Evolutionary conservation across 2,113 vertebrate genomes (phyloP), one percentile per base, ranked within the genome.

Genomic region (Anguilla japonica): DNA sequence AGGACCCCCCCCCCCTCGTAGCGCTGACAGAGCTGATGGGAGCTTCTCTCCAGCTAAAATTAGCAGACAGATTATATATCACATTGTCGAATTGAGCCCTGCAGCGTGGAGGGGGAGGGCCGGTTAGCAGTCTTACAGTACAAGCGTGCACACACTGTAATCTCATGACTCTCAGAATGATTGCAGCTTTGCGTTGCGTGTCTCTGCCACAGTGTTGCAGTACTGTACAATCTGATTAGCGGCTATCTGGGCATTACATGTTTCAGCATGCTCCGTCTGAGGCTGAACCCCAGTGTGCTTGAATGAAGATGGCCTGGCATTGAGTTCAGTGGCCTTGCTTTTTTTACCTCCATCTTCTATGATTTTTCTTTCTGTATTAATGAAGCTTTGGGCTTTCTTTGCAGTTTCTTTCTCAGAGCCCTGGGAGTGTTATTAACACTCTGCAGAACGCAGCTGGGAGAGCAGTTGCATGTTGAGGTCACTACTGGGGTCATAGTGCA

Each of bases 381-480:
- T 81, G 5, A 81, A 18, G 18, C 39, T 41, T 40, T 14, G 0
- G 79, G 16, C 20, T 67, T 67, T 85, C 84, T 43, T 9, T 88
- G 29, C 43, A 56, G 87, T 71, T n/a, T 57, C 84, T 84, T 79
- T 88, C 57, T 83, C 57, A 75, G 82, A 89, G 71, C 75, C 71
- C 67, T 81, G 80, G 82, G 85, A 84, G 85, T 84, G 16, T 90
- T 89, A 86, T 83, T 91, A 82, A 89, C 84, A 90, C 88, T 90
- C 83, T 91, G 67, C 40, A 86, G 85, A 83, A 90, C 89, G 88
- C 94, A 92, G 91, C 90, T 91, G 91, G 34, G 91, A 94, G 93
- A 91, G 91, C 91, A 92, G 90, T 34, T 90, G 87, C 4, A 90
- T 90, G 94, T 95, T 91, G 93, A 89, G 89, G 90, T 93, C 92